These are phyloP conservation scores for Anthopleura xanthogrammica DNA, from an alignment of 92 coral and sea anemone species.

Conservation along the genomic window DNA sequence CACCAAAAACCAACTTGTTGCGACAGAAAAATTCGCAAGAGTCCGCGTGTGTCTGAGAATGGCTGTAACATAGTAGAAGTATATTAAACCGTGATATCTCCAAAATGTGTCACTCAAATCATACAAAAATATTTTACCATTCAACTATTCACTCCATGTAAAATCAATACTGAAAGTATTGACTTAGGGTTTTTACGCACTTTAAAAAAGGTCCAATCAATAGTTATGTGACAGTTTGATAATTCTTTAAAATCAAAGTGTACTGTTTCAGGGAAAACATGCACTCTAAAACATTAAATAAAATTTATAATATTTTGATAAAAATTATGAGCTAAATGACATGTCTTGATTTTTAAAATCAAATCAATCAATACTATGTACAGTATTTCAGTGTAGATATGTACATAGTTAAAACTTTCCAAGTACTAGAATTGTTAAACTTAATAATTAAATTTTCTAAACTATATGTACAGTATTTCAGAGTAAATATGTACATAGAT, in stretches of 20 bases:
- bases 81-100: no score
- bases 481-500: slow-evolving; percentile 9
- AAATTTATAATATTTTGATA: background rate
- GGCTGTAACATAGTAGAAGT: no score
- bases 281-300: background rate
- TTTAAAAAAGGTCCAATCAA: background rate
- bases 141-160: no score
- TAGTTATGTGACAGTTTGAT: background rate
- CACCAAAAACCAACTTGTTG: no score
- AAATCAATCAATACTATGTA: background rate
- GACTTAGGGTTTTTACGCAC: no score
- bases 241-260: background rate
- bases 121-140: no score
- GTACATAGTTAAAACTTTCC: slow-evolving; percentile 1
- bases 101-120: no score
- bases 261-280: slow-evolving; percentile 38
- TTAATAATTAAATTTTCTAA: background rate
- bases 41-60: no score
- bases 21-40: no score
- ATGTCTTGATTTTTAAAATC: background rate
- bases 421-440: background rate
- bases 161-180: no score
- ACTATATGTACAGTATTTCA: background rate
- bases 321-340: background rate
- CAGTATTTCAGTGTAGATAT: background rate